Base-by-base conservation (phyloP, 2,888 invertebrate genomes). In the Hirudinaria manillensis region DNA sequence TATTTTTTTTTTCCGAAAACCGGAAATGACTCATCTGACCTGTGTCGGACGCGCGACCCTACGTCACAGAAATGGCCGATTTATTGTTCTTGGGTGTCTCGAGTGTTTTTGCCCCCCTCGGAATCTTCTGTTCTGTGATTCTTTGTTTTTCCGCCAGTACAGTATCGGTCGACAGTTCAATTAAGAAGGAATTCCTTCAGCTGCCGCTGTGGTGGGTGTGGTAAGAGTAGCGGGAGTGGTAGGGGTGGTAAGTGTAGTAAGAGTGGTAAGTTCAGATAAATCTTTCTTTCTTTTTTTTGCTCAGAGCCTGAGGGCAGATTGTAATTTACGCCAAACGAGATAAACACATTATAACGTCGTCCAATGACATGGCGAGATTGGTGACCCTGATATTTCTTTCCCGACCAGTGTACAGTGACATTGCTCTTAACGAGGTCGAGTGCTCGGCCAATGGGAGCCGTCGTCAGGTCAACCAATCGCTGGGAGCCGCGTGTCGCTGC, bases 401-500 rank as follows among this genome's bases (percentile, higher is more conserved):
- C 29, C 29, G 61, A 61, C 61, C 61, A 61, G 61, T 29, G 24
- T 61, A 61, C 61, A 61, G 61, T 61, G 61, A 61, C 61, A 27
- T 61, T 61, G 61, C 61, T 65, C 75, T 70, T 16, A 55, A 75
- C 56, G 61, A 27, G 4, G 36, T 53, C 32, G 56, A 72, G 45
- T 21, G 55, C 7, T 32, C 21, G 24, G 36, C 65, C 72, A 29
- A 38, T 56, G n/a, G 45, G 45, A 70, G 75, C 65, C 70, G 36
- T 27, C 75, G 71, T n/a, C 70, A 61, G 24, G 34, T n/a, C 61
- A 36, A 32, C 55, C 45, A 70, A n/a, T 55, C 45, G 27, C 61
- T 71, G 16, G 72, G 71, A 10, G 38, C 51, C 53, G 55, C 34
- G 45, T 76, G 76, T 65, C 51, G 55, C 34, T 76, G 76, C 61